Base-by-base conservation (phyloP, 2,113 vertebrate species). In the Hirundichthys speculiger region DNA sequence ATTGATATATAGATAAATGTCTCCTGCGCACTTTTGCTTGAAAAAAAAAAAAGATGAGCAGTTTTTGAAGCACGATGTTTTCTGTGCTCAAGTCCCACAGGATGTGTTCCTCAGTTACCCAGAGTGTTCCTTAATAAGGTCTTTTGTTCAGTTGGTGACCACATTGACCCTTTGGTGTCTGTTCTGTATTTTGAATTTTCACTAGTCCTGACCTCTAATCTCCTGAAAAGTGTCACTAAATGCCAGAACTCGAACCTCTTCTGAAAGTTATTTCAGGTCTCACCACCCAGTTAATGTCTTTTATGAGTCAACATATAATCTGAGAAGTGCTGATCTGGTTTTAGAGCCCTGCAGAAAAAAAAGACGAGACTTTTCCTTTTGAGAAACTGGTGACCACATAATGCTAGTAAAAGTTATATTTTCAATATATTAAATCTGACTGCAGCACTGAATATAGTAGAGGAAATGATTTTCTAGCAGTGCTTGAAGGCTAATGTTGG, bases 261-360 rank as follows among this genome's bases (percentile, higher is more conserved):
- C 27, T 24, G 3, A 48, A 56, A 40, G 13, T 59, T 57, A 47
- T 43, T 57, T 47, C 10, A 46, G 18, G n/a, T 60, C 45, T 53
- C 64, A 69, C 53, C 78, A 66, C 61, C 60, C 50, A 51, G 42
- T 50, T 73, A 54, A 76, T 67, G 19, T 50, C 34, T 64, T 77
- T 77, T 64, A 78, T 25, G 51, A 81, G 54, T 20, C 40, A 42
- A 66, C 76, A 75, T 77, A 50, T 64, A 56, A 45, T 27, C 24
- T n/a, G 39, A 65, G 42, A 52, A 50, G n/a, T 61, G 45, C 40
- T 1, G n/a, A 43, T 74, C 20, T 58, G 41, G 19, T 58, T 74
- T 57, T 38, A 63, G 34, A 63, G 47, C n/a, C 45, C 55, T 59
- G 24, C 40, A 0, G 57, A 59, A 61, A 41, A 7, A 10, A 50